Conservation (phyloP, 2,888 invertebrate genomes). For the Drosophila vallismaia region DNA sequence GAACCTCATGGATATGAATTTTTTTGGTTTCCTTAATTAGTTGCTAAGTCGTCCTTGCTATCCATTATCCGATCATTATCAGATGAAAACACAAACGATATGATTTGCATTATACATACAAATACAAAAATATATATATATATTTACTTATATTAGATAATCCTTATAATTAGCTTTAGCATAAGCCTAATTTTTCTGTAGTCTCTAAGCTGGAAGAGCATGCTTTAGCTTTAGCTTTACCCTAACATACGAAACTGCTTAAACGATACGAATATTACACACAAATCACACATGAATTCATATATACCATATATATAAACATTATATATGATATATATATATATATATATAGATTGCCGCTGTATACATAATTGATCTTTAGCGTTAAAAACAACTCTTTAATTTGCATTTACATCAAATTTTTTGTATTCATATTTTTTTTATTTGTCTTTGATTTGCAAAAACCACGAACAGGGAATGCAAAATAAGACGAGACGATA, state of each 20-base stretch:
- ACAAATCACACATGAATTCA: conserved; percentile 26
- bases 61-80: not conserved
- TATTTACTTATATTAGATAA: conserved; percentile 27
- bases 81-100: conserved; percentile 26
- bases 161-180: conserved; percentile 48
- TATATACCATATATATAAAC: conserved; percentile 23
- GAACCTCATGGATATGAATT: conserved; percentile 48
- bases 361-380: conserved; percentile 34
- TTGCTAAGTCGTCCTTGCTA: conserved; percentile 46
- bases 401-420: conserved; percentile 36
- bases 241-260: conserved; percentile 33
- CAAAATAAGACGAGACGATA: conserved; percentile 3
- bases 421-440: conserved; percentile 18
- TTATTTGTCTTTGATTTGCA: not conserved
- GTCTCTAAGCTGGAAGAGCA: conserved; percentile 46
- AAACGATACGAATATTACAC: conserved; percentile 8
- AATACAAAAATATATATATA: conserved; percentile 16
- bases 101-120: conserved; percentile 44
- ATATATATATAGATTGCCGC: conserved; percentile 31
- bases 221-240: conserved; percentile 60
- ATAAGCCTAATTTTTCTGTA: conserved; percentile 36
- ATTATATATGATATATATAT: conserved; percentile 18
- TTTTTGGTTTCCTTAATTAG: conserved; percentile 74
- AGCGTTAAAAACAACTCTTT: conserved; percentile 37
- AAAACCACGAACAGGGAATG: not conserved